A percentile compares a stretch with the other conserved stretches of the same genome.
Evolutionary conservation across 2,113 vertebrate species (phyloP).

Genomic region (Lipophrys pholis): DNA sequence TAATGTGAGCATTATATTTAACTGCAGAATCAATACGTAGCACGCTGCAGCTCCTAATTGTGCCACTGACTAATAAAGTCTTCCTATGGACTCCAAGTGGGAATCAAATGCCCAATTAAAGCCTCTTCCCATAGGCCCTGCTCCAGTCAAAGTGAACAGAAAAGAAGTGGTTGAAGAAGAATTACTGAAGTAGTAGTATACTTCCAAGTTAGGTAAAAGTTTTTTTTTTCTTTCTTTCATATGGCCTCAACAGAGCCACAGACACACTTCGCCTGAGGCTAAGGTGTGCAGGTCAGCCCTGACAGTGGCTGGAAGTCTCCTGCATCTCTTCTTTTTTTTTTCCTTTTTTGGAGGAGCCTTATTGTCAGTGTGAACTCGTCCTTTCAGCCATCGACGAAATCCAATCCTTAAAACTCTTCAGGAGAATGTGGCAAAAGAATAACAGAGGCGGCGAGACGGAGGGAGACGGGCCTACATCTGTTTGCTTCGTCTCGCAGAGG

Average conservation of each 20-base stretch:
- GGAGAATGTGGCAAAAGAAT: background rate
- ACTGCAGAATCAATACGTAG: constrained; percentile 21
- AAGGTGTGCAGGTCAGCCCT: constrained; percentile 40
- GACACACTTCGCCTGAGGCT: constrained; percentile 43
- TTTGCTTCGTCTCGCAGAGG: constrained; percentile 70
- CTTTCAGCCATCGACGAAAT: constrained; percentile 49
- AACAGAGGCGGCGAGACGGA: constrained; percentile 18
- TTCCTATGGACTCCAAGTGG: constrained; percentile 26
- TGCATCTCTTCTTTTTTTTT: constrained; percentile 31
- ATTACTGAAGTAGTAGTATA: constrained; percentile 25
- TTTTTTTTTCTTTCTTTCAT: constrained; percentile 27
- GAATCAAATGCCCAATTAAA: constrained; percentile 56
- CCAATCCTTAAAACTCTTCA: constrained; percentile 36
- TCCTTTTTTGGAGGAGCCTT: constrained; percentile 33
- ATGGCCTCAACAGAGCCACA: constrained; percentile 42
- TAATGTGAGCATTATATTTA: background rate
- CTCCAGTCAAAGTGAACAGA: constrained; percentile 34
- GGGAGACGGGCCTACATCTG: constrained; percentile 51
- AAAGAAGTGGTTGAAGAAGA: constrained; percentile 12
- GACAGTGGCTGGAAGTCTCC: constrained; percentile 50
- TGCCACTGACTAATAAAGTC: constrained; percentile 33
- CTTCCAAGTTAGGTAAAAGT: constrained; percentile 28
- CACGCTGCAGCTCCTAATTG: constrained; percentile 19
- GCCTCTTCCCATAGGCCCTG: constrained; percentile 39
- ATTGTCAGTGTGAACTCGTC: constrained; percentile 51